Evolutionary conservation across 2,797 vertebrate species (phyloP), one percentile per base, ranked within the genome.

Genomic region (Chloroceryle inda): DNA sequence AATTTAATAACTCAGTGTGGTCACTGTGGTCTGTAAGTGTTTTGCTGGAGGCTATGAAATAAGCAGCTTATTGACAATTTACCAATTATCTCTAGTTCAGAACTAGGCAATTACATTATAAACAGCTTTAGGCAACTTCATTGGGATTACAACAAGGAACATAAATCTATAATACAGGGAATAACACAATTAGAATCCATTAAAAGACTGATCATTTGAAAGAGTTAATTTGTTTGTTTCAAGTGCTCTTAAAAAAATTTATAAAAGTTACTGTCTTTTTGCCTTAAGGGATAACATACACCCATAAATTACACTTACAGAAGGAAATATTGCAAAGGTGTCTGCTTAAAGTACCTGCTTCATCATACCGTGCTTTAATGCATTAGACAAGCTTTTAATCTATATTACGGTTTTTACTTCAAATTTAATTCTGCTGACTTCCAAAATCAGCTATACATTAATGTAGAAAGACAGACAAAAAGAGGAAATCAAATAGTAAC

Each of bases 11-110:
- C 16, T 49, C 4, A 85, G 10, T 66, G 13, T 53, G 74, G 59
- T 79, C 67, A 76, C 31, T 61, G 59, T 3, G 3, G 22, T 92
- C 27, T 77, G 20, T 62, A 78, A 52, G 7, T 10, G 24, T 81
- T 94, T 50, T 7, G 1, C 62, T 93, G 45, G 18, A 90, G 64
- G 55, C 45, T 85, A n/a, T 47, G 35, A 91, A 94, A 85, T 87
- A 69, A 94, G n/a, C 35, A 69, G 27, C 12, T 92, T 94, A 89
- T 83, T 95, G 75, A 85, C 44, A 89, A 73, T 91, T 87, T 91
- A 67, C 37, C 81, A 71, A 73, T 82, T 89, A 89, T 50, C 47
- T 90, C 63, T 49, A 49, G 13, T 91, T 89, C 67, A 83, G 40
- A 83, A 76, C 33, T 14, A 85, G 64, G 27, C 23, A 93, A 82